Conservation (phyloP, 2,113 vertebrate genomes). For the Setophaga kirtlandii region DNA sequence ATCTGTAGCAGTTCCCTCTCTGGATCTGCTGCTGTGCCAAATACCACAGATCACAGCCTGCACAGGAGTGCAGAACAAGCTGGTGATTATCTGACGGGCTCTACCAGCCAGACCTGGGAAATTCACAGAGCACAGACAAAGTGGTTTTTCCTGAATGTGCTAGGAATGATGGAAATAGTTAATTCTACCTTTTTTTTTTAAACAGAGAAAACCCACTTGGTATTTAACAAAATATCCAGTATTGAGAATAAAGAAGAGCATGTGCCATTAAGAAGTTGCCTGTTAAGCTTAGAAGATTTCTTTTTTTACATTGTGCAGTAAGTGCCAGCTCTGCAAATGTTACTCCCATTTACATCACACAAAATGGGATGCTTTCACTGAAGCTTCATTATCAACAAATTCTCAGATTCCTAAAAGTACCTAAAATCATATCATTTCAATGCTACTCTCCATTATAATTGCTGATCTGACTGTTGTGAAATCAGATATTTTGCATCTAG, state of each 20-base stretch:
- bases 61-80: fast-evolving
- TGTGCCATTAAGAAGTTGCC: not conserved
- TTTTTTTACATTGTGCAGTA: not conserved
- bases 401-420: not conserved
- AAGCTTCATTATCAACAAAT: not conserved
- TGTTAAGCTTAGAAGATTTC: not conserved
- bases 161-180: not conserved
- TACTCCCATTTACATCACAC: not conserved
- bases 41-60: not conserved
- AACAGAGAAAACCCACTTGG: not conserved
- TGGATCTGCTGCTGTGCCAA: not conserved
- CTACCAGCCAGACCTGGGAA: not conserved
- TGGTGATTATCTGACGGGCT: not conserved
- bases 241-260: not conserved
- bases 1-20: not conserved
- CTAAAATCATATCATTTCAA: not conserved
- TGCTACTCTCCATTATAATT: not conserved
- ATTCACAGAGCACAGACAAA: not conserved
- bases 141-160: not conserved
- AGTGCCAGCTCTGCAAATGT: not conserved
- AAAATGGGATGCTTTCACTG: not conserved
- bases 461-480: not conserved
- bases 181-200: not conserved
- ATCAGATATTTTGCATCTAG: not conserved
- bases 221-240: not conserved